Evolutionary conservation across 2,888 invertebrate species (phyloP).

Genomic region (Trichopria drosophilae): DNA sequence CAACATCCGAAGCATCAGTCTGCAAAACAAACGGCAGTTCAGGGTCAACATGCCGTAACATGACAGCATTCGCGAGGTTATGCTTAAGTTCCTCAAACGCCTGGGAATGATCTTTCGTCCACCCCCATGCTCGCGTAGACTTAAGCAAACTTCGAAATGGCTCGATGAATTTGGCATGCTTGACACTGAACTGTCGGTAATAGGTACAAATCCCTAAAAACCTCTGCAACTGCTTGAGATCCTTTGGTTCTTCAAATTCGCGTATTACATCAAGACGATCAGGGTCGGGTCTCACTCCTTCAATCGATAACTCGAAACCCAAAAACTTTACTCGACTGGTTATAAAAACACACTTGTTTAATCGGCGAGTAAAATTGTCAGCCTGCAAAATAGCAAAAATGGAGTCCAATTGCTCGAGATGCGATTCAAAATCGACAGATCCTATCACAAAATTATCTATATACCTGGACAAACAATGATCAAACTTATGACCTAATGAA

Average conservation of each 20-base stretch:
- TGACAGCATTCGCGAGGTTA: conserved; percentile 3
- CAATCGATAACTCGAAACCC: not conserved
- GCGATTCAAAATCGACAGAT: conserved; percentile 2
- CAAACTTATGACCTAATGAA: conserved; percentile 9
- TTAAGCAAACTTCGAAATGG: not conserved
- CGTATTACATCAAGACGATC: not conserved
- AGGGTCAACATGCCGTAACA: conserved; percentile 7
- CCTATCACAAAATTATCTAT: conserved; percentile 14
- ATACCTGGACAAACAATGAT: not conserved
- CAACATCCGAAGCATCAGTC: too few species aligned
- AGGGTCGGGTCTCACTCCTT: not conserved
- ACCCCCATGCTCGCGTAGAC: not conserved
- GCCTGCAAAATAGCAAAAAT: too few species aligned
- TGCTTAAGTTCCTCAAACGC: conserved; percentile 7
- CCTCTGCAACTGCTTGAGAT: conserved; percentile 3
- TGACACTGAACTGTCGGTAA: conserved; percentile 5
- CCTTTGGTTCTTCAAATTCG: not conserved
- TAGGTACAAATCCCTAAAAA: too few species aligned
- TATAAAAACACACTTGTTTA: not conserved
- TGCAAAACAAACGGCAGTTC: too few species aligned
- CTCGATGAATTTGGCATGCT: not conserved
- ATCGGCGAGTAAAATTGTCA: too few species aligned
- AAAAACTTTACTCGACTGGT: not conserved
- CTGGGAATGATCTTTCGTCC: not conserved
- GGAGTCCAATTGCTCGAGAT: conserved; percentile 2